phyloP scores from a whole-genome alignment of 2,888 invertebrate genomes.

The Pyrochroa serraticornis region DNA sequence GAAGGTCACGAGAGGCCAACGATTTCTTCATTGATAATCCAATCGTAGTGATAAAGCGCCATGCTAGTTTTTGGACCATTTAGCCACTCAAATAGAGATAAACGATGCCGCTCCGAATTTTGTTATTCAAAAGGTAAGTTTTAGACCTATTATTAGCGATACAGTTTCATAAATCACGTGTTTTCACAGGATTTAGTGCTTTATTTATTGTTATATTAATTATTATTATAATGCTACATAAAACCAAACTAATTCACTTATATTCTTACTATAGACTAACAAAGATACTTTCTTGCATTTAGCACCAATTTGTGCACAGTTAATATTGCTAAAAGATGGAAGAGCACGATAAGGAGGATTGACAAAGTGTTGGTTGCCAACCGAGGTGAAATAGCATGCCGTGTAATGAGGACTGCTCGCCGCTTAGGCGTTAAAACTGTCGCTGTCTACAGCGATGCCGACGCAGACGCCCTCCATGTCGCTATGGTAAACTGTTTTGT shows the following conservation, averaged over 20 bases:
- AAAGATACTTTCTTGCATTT: background rate
- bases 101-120: constrained; percentile 5
- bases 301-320: background rate
- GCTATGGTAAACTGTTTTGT: constrained; percentile 63
- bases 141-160: too few species aligned
- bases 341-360: constrained; percentile 59
- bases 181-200: too few species aligned
- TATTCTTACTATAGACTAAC: background rate
- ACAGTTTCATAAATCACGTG: background rate
- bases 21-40: constrained; percentile 18
- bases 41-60: constrained; percentile 12
- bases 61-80: background rate
- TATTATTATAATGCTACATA: too few species aligned
- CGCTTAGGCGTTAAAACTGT: constrained; percentile 90
- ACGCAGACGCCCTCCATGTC: constrained; percentile 83
- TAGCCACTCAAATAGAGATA: constrained; percentile 8
- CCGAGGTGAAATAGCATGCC: constrained; percentile 96
- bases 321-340: constrained; percentile 41
- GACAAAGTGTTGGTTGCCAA: constrained; percentile 91
- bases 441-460: constrained; percentile 94
- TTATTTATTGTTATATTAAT: too few species aligned
- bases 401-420: constrained; percentile 86
- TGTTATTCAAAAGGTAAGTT: background rate
- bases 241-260: background rate
- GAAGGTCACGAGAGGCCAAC: constrained; percentile 23